Evolutionary conservation across 2,113 vertebrate genomes (phyloP).

Genomic region (Cyprinodon brontotheroides): DNA sequence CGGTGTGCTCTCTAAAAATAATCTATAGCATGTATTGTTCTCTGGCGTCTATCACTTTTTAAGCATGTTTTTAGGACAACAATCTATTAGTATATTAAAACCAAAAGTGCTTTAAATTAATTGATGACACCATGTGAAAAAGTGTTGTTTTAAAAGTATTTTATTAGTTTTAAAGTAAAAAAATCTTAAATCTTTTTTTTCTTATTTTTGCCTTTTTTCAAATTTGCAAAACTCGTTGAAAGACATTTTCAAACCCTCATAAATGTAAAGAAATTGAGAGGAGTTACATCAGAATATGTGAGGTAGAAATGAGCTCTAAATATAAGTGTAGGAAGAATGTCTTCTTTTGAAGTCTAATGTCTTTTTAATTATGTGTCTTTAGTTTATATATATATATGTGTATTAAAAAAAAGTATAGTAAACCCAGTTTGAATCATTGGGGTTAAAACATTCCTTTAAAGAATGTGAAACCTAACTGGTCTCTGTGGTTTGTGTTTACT

Average conservation of each 20-base stretch:
- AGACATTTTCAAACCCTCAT: neutral
- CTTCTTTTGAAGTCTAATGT: neutral
- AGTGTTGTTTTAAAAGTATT: neutral
- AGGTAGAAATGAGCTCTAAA: neutral
- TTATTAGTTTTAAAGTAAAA: neutral
- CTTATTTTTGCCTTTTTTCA: neutral
- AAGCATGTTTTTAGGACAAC: too few species aligned
- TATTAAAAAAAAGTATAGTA: neutral
- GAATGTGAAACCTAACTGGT: constrained; percentile 3
- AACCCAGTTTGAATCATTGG: constrained; percentile 3
- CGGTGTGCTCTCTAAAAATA: too few species aligned
- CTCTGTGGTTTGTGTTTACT: constrained; percentile 13
- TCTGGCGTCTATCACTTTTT: too few species aligned
- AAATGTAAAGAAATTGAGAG: neutral
- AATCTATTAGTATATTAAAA: too few species aligned
- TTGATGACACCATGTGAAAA: neutral
- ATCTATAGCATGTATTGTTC: too few species aligned
- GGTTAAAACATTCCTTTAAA: neutral
- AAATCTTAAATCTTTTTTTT: neutral
- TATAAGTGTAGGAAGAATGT: neutral
- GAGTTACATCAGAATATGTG: neutral
- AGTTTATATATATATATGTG: neutral
- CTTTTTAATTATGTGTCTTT: neutral
- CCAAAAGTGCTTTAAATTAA: neutral
- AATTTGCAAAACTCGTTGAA: neutral